phyloP scores from a whole-genome alignment of 2,888 invertebrate species.

The Neoscelio sp. region DNA sequence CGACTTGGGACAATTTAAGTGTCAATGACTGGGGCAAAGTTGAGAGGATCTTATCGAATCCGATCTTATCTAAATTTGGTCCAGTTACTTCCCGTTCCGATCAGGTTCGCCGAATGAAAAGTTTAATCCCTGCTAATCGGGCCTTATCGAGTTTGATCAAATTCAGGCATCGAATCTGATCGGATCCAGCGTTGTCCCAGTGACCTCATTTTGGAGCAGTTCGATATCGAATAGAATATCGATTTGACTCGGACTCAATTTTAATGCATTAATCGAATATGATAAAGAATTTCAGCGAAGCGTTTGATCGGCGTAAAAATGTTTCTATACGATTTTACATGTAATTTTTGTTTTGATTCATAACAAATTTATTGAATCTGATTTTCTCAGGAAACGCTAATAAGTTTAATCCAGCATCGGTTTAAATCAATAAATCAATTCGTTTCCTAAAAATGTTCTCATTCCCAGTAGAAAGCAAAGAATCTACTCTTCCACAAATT shows the following conservation, averaged over 20 bases:
- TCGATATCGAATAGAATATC: slow-evolving; percentile 37
- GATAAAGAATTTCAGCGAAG: too few species aligned
- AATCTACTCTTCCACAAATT: too few species aligned
- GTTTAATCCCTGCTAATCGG: slow-evolving; percentile 20
- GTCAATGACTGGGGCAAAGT: slow-evolving; percentile 1
- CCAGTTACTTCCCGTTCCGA: slow-evolving; percentile 2
- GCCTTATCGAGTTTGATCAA: slow-evolving; percentile 30
- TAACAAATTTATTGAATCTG: too few species aligned
- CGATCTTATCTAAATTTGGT: slow-evolving; percentile 24
- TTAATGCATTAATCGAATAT: too few species aligned
- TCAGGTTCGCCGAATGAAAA: slow-evolving; percentile 16
- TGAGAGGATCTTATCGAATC: slow-evolving; percentile 20
- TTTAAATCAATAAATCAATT: slow-evolving; percentile 14
- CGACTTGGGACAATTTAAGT: slow-evolving; percentile 11
- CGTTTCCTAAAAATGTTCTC: slow-evolving; percentile 2
- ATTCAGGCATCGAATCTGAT: slow-evolving; percentile 45
- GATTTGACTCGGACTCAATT: too few species aligned
- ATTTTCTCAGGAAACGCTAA: too few species aligned
- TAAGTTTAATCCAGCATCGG: too few species aligned
- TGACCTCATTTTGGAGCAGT: slow-evolving; percentile 38
- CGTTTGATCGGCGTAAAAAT: too few species aligned
- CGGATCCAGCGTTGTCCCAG: slow-evolving; percentile 52
- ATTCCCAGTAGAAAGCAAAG: not conserved
- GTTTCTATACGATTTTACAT: too few species aligned
- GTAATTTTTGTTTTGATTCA: too few species aligned